Evolutionary conservation across 2,888 invertebrate species (phyloP), one percentile per base, ranked within the genome.

Genomic region (Prostheceraeus crozeri): DNA sequence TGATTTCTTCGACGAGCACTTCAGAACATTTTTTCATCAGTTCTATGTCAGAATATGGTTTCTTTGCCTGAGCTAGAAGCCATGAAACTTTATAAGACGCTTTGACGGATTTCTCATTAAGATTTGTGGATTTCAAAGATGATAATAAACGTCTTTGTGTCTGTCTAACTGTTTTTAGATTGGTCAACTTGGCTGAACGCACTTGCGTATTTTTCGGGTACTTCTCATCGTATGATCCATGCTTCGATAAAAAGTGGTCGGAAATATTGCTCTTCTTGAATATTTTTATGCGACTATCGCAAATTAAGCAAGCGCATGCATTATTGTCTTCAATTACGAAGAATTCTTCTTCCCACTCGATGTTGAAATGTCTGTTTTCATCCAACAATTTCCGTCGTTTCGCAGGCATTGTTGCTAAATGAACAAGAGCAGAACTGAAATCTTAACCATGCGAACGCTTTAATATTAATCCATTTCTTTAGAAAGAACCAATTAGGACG

Each of bases 21-120:
- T 19, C 14, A 23, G 45, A 14, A 40, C 45, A 40, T 40, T 40
- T 40, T 40, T 40, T 40, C 21, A 40, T 40, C 21, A 40, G 45
- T 40, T 40, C 45, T 23, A 40, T 23, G 21, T 10, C 45, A 40
- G 19, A 19, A n/a, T 33, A 40, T 19, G 45, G 6, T 40, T 40
- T 40, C 21, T 40, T 40, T 40, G 8, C 45, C 45, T 40, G 45
- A 40, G 45, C 45, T 23, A 40, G 19, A 40, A 23, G 19, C 45
- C 45, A 40, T 40, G 45, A 40, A 23, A 40, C 45, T 40, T 40
- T 40, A 23, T 19, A 23, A 19, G 45, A 40, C 14, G 14, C 45
- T 23, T 19, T 40, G 14, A 23, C 45, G 21, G 21, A 40, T 14
- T 40, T 40, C 21, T 40, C 19, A 23, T 40, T 40, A 40, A 19